Conservation (phyloP, 2,113 vertebrate species). For the Phyllostomus hastatus region DNA sequence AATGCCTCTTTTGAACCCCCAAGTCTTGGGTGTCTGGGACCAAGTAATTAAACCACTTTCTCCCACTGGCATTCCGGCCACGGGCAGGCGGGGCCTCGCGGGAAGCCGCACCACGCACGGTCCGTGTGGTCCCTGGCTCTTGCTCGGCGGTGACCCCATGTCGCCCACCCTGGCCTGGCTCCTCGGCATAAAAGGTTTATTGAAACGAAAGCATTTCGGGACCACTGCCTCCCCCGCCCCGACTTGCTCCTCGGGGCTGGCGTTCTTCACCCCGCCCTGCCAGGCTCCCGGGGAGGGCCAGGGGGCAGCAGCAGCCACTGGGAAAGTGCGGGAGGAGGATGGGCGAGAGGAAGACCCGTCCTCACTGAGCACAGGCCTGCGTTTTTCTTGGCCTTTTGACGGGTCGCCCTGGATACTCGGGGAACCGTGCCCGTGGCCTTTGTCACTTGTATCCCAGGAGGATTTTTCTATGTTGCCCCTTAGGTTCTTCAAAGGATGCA, state of each 20-base stretch:
- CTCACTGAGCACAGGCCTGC: conserved; percentile 12
- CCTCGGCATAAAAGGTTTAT: not conserved
- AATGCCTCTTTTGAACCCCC: conserved; percentile 51
- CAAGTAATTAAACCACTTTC: conserved; percentile 62
- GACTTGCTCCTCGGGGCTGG: too few species aligned
- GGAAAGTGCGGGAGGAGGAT: too few species aligned
- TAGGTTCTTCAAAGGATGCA: conserved; percentile 79
- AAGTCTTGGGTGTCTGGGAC: conserved; percentile 30
- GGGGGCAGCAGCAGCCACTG: too few species aligned
- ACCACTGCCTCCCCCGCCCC: too few species aligned
- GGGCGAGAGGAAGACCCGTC: too few species aligned
- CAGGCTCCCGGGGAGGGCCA: too few species aligned
- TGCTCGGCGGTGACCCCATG: conserved; percentile 43
- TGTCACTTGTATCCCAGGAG: conserved; percentile 79
- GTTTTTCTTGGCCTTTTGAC: conserved; percentile 78
- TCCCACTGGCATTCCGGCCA: conserved; percentile 44
- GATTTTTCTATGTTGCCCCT: conserved; percentile 81
- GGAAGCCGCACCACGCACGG: conserved; percentile 46
- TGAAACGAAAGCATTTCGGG: not conserved
- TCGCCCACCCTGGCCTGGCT: conserved; percentile 31
- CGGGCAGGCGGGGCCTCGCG: not conserved
- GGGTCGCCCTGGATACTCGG: conserved; percentile 74
- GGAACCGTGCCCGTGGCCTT: conserved; percentile 62
- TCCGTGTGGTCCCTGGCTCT: conserved; percentile 40
- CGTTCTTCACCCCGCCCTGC: too few species aligned